Evolutionary conservation across 2,888 invertebrate genomes (phyloP), one percentile per base, ranked within the genome.

Genomic region (Cheilosia urbana): DNA sequence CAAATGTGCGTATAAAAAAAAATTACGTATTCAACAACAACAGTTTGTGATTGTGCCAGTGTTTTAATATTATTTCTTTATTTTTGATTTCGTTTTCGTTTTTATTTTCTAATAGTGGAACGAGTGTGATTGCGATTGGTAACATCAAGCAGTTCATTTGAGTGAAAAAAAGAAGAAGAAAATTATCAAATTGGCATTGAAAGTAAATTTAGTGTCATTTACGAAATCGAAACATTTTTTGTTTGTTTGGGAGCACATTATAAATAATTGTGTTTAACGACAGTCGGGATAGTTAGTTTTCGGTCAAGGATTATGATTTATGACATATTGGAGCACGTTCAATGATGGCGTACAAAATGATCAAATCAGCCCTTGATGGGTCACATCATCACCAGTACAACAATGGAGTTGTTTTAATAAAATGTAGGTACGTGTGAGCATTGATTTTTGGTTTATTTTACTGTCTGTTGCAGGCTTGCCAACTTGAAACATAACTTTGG

Each of bases 381-480:
- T 88, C 89, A 42, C 89, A 87, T 65, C 90, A 89, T 87, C 88
- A 89, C 51, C 88, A 88, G 80, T 88, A 89, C 47, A 83, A 81
- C 65, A 90, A 89, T 87, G 92, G 92, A 82, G 92, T 92, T 87
- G 90, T 92, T 81, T 88, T 92, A 72, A 88, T 92, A 63, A 92
- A 92, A 90, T 92, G 92, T 78, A 90, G 92, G 92, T 78, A 78
- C 13, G 78, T 55, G 17, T 4, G 2, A n/a, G 15, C 7, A 34
- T 30, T 57, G 19, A 11, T 45, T 24, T 5, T 37, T 9, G 1
- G 6, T 30, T 9, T 30, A n/a, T n/a, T 30, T 1, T 30, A 7
- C 7, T 9, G 9, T 9, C 9, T 30, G 9, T 30, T 30, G 7
- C 6, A 6, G 7, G 30, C n/a, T n/a, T n/a, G n/a, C n/a, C n/a